These are phyloP conservation scores for Barnardius zonarius DNA, from an alignment of 2,113 vertebrate genomes.

Conservation along the genomic window DNA sequence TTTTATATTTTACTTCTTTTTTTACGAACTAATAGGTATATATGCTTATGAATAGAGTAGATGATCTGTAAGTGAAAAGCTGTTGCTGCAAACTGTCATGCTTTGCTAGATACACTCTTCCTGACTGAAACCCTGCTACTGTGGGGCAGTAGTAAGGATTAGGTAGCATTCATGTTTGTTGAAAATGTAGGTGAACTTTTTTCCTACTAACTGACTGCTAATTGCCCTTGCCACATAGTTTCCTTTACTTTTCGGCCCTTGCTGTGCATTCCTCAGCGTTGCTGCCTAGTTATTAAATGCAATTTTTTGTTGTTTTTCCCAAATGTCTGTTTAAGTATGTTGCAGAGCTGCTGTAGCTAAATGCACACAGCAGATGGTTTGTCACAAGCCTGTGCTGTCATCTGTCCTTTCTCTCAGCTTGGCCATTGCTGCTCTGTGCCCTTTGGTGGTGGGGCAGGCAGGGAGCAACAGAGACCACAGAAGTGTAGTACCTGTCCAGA, in stretches of 20 bases:
- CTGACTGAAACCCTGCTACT: neutral
- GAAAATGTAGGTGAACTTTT: neutral
- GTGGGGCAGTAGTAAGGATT: neutral
- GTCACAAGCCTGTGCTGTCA: neutral
- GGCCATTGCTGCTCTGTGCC: neutral
- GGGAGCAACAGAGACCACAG: neutral
- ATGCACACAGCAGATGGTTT: neutral
- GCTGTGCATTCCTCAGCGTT: neutral
- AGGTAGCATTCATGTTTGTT: neutral
- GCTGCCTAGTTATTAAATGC: slow-evolving; percentile 40
- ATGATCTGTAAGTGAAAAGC: neutral
- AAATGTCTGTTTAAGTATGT: neutral
- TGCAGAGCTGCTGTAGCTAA: neutral
- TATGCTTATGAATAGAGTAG: neutral
- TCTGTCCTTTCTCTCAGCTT: neutral
- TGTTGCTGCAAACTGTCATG: neutral
- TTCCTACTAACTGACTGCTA: neutral
- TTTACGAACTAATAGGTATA: neutral
- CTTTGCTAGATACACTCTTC: neutral
- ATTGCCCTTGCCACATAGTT: slow-evolving; percentile 11
- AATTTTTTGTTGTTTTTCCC: neutral
- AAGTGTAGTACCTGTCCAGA: neutral
- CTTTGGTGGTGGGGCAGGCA: neutral
- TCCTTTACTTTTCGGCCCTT: slow-evolving; percentile 31
- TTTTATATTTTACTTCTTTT: neutral